Evolutionary conservation across 2,797 vertebrate genomes (phyloP), one percentile per base, ranked within the genome.

Genomic region (Crypturellus tataupa): DNA sequence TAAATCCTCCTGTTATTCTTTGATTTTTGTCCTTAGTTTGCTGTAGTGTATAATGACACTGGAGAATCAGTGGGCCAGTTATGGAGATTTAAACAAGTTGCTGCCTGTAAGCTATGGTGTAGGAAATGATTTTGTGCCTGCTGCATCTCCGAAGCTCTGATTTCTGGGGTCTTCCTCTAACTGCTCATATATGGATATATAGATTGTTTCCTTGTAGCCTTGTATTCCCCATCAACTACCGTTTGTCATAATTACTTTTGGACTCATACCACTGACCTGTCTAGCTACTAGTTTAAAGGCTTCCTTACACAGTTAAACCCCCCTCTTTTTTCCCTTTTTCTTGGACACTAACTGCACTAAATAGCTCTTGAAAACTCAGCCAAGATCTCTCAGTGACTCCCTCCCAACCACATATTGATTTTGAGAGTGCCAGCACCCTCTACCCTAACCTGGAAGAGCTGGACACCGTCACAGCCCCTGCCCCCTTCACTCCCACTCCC

Each of bases 111-210:
- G 46, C 46, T 73, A 59, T 56, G 39, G 51, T 75, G 72, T 24
- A 21, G 75, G 63, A 86, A 35, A 29, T 0, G 3, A 46, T 9
- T 5, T 0, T 59, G 69, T 20, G 12, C 20, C 60, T 18, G 10
- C 68, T 71, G n/a, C 4, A 44, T 31, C 82, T 83, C 85, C 85
- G 85, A 53, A 80, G 53, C 80, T 68, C n/a, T 87, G 37, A 46
- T 81, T 47, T 27, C 67, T 35, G 23, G 53, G 11, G 23, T 20
- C 49, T 49, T 70, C 29, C 37, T 83, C 11, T 47, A 55, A 37
- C 55, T 42, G 39, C 55, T 76, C 4, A 2, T 56, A 73, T 55
- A 39, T 27, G 71, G 42, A 9, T 11, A 1, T 55, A 73, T 11
- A 76, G 63, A 35, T 14, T 67, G 21, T 55, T 77, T 44, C 39